Percentiles rank a stretch among this genome's conserved stretches.
phyloP scores from a whole-genome alignment of 2,797 vertebrate species.

The Leucoraja ocellata region DNA sequence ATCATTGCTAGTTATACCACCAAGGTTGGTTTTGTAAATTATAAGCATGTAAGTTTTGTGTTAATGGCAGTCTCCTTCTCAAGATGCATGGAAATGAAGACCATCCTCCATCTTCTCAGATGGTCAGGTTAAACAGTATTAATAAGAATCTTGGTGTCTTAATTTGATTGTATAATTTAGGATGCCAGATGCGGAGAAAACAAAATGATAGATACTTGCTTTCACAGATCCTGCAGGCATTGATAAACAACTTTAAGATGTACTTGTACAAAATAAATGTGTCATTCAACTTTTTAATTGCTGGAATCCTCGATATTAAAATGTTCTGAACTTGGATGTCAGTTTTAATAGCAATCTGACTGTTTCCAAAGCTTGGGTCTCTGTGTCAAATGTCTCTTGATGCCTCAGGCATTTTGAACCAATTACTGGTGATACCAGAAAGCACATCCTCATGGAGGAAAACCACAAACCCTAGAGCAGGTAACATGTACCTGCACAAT shows the following conservation, averaged over 20 bases:
- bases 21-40: background rate
- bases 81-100: background rate
- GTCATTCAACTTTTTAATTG: background rate
- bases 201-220: background rate
- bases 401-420: background rate
- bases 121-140: background rate
- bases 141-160: slow-evolving; percentile 5
- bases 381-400: background rate
- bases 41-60: background rate
- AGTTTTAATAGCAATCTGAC: background rate
- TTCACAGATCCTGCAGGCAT: background rate
- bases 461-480: background rate
- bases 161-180: background rate
- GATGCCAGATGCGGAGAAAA: too few species aligned
- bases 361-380: background rate
- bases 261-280: too few species aligned
- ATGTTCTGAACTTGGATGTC: background rate
- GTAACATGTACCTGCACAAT: background rate
- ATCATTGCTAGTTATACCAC: background rate
- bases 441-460: background rate
- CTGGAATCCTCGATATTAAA: slow-evolving; percentile 14
- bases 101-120: background rate
- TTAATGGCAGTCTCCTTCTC: background rate
- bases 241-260: background rate
- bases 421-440: background rate